Evolutionary conservation across 1,140 invertebrate genomes (phyloP), one percentile per base, ranked within the genome.

Genomic region (Megalopta genalis): DNA sequence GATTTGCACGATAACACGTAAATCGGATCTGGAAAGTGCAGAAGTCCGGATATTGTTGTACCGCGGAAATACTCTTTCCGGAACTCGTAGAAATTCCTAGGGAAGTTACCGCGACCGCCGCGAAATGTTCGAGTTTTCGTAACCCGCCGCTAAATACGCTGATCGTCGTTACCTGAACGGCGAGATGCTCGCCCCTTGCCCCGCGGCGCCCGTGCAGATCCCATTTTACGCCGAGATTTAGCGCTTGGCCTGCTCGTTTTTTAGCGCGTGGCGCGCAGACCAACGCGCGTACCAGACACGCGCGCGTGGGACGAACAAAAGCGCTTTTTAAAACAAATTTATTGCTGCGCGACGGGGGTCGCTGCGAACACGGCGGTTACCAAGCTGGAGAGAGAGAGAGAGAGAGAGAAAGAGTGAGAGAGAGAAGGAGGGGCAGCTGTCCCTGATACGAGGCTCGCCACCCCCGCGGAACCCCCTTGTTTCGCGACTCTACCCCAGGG

Each of bases 291-390:
- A 85, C 83, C 79, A 71, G 77, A 78, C 82, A 64, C 60, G 73
- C 66, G 66, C 25, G 27, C 66, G 73, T 21, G 68, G 49, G 37
- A 77, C 73, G 75, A 88, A 85, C 86, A 89, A 89, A 89, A 89
- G 87, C 82, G 82, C 83, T 90, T 88, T 89, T 88, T 85, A 87
- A 87, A 82, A 85, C 60, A 73, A 88, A 90, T 89, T 89, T 88
- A 89, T 90, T 80, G 76, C 88, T 67, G 57, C 27, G 79, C 82
- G 67, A 49, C 64, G 63, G 68, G 67, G 81, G 76, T 83, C 65
- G 39, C 77, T 84, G 76, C 84, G 74, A 88, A 82, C 86, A 84
- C 67, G 77, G 63, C 83, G 85, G 70, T 83, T 81, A 80, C 70
- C 74, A 54, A 59, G 70, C 57, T 21, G 3, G 10, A 14, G 42